These are phyloP conservation scores for Nephrocerus scutellatus DNA, from an alignment of 2,888 invertebrate species.

Conservation along the genomic window DNA sequence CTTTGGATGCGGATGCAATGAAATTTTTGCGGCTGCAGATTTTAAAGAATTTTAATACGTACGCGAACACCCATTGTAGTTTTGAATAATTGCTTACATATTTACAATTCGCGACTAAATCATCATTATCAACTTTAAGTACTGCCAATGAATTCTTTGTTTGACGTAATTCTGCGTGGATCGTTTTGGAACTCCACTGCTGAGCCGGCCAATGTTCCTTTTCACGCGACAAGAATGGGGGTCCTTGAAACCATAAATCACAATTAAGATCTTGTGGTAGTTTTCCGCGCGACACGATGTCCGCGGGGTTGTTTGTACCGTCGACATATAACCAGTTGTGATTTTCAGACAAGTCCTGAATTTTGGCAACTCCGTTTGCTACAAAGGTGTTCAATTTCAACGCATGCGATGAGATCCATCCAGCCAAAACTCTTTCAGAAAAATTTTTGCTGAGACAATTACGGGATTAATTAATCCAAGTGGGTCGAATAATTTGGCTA, in stretches of 20 bases:
- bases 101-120: no score
- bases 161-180: neutral
- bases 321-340: slow-evolving; percentile 12
- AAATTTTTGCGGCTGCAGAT: neutral
- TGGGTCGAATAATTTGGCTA: slow-evolving; percentile 2
- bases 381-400: slow-evolving; percentile 16
- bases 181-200: neutral
- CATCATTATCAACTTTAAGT: no score
- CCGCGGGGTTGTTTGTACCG: slow-evolving; percentile 13
- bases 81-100: slow-evolving; percentile 8
- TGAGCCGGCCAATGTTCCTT: slow-evolving; percentile 1
- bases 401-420: slow-evolving; percentile 13
- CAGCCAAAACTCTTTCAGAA: neutral
- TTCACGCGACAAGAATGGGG: slow-evolving; percentile 4
- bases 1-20: neutral
- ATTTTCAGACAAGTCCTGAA: slow-evolving; percentile 11
- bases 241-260: slow-evolving; percentile 10
- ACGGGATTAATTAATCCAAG: slow-evolving; percentile 2
- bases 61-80: slow-evolving; percentile 6
- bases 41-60: slow-evolving; percentile 5
- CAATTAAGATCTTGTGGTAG: slow-evolving; percentile 7
- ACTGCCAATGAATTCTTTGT: no score
- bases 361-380: slow-evolving; percentile 15
- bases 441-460: neutral
- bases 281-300: slow-evolving; percentile 12